Evolutionary conservation across 2,888 invertebrate genomes (phyloP).

Genomic region (Hydroisotoma schaefferi): DNA sequence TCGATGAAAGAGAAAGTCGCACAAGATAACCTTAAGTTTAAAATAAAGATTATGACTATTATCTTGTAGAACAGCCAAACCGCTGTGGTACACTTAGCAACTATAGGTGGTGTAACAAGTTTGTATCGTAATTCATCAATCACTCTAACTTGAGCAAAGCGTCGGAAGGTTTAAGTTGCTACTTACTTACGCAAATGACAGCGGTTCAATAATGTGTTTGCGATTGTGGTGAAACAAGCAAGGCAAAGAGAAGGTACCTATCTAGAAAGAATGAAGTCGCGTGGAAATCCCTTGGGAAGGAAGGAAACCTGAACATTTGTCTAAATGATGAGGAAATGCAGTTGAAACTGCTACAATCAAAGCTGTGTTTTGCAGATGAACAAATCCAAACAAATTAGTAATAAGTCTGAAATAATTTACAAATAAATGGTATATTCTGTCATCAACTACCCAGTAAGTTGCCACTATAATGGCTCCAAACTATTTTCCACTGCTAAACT

Average conservation of each 20-base stretch:
- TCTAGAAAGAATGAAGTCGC: not conserved
- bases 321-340: not conserved
- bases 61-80: no score
- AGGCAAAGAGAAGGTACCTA: not conserved
- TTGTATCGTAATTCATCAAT: not conserved
- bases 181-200: not conserved
- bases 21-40: no score
- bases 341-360: conserved; percentile 4
- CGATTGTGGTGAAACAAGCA: not conserved
- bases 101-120: no score
- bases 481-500: not conserved
- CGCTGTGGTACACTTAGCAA: no score
- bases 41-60: no score
- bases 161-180: not conserved
- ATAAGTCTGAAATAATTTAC: not conserved
- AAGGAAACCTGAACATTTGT: not conserved
- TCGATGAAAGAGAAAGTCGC: no score
- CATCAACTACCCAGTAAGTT: not conserved
- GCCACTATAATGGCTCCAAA: not conserved
- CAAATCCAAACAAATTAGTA: not conserved
- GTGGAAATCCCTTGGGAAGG: conserved; percentile 5
- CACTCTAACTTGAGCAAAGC: not conserved
- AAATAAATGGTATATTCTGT: not conserved
- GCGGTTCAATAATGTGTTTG: not conserved
- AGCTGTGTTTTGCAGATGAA: not conserved